phyloP scores from a whole-genome alignment of 2,113 vertebrate genomes.

The Vombatus ursinus region DNA sequence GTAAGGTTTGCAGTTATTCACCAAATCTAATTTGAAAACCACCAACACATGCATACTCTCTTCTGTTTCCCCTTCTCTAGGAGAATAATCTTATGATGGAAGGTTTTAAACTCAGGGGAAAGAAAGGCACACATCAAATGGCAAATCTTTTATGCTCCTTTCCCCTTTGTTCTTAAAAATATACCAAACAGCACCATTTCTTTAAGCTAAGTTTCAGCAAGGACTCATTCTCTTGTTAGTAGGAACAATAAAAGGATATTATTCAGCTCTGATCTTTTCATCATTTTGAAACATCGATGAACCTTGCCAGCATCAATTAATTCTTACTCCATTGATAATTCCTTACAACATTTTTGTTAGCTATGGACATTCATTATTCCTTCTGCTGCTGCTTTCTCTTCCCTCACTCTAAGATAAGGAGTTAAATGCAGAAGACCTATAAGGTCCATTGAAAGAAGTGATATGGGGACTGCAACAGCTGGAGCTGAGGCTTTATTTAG shows the following conservation, averaged over 20 bases:
- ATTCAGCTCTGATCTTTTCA: background rate
- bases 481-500: background rate
- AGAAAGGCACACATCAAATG: conserved; percentile 15
- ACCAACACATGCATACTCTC: background rate
- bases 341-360: background rate
- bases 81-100: conserved; percentile 32
- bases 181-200: background rate
- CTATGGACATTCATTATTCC: background rate
- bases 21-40: conserved; percentile 26
- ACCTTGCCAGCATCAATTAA: background rate
- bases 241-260: background rate
- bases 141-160: conserved; percentile 32
- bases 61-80: background rate
- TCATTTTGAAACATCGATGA: background rate
- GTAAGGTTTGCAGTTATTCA: conserved; percentile 7
- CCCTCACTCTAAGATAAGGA: conserved; percentile 2
- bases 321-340: too few relatives aligned
- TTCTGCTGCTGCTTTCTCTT: background rate
- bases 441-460: background rate
- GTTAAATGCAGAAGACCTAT: background rate
- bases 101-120: conserved; percentile 20
- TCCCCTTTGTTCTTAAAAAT: conserved; percentile 28
- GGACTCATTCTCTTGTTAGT: background rate
- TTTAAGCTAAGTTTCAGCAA: conserved; percentile 33
- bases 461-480: background rate